phyloP scores from a whole-genome alignment of 2,888 invertebrate genomes.

The Theretra japonica region DNA sequence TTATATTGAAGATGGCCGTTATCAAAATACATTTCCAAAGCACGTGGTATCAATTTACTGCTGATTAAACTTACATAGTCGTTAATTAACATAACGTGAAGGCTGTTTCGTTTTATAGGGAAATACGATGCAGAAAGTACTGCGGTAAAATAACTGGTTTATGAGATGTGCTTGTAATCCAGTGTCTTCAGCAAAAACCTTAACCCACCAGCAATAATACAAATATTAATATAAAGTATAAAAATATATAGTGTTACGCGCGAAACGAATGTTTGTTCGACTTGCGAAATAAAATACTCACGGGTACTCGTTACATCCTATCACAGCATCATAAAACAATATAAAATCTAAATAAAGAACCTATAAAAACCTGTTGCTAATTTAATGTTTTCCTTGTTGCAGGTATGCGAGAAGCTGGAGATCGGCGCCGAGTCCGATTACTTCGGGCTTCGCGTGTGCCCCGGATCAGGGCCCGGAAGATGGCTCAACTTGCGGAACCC shows the following conservation, averaged over 20 bases:
- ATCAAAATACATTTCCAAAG: not conserved
- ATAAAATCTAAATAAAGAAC: not conserved
- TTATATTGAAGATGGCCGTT: not conserved
- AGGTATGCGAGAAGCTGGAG: conserved; percentile 93
- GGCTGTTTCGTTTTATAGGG: not conserved
- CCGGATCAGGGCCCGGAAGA: conserved; percentile 88
- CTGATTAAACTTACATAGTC: conserved; percentile 2
- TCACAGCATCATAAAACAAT: not conserved
- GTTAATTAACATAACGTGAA: conserved; percentile 5
- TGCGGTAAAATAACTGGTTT: not conserved
- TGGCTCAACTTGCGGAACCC: conserved; percentile 95
- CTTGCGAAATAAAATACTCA: too few species aligned
- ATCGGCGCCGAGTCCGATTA: conserved; percentile 95
- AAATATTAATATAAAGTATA: too few species aligned
- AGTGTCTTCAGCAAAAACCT: too few species aligned
- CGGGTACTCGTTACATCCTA: not conserved
- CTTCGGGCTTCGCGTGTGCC: conserved; percentile 90
- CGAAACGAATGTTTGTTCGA: too few species aligned
- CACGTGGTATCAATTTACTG: not conserved
- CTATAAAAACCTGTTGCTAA: not conserved
- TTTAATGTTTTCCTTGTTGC: conserved; percentile 38
- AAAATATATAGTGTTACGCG: too few species aligned
- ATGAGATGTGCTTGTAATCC: not conserved
- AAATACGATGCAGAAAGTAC: not conserved
- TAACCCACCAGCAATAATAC: too few species aligned